phyloP scores from a whole-genome alignment of 2,113 vertebrate species.

The Leptocoma aspasia region DNA sequence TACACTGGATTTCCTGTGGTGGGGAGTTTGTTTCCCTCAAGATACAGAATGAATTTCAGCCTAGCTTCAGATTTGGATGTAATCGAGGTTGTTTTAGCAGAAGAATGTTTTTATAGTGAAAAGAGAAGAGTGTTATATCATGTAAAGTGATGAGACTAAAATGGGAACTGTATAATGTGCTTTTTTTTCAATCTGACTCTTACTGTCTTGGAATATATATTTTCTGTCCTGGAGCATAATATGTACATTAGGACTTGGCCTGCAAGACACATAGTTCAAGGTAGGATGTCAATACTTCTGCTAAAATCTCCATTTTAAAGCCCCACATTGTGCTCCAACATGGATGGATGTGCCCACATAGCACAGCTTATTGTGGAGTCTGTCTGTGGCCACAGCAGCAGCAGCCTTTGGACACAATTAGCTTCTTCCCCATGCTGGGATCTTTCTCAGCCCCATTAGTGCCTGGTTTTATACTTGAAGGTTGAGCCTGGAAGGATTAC shows the following conservation, averaged over 20 bases:
- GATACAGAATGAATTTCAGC: background rate
- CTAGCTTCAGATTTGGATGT: background rate
- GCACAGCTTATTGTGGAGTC: background rate
- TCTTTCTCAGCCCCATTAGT: background rate
- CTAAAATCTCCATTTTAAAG: background rate
- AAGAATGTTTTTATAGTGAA: background rate
- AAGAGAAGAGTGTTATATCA: background rate
- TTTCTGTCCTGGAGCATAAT: background rate
- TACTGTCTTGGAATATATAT: background rate
- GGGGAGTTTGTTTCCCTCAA: background rate
- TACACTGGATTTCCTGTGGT: background rate
- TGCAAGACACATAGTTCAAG: background rate
- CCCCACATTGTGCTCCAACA: background rate
- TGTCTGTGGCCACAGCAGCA: background rate
- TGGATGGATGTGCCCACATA: background rate
- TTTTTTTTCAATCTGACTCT: background rate
- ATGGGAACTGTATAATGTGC: background rate
- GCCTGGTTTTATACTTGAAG: background rate
- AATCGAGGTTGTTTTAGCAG: background rate
- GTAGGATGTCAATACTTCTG: background rate
- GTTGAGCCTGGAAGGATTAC: background rate
- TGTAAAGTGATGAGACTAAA: background rate
- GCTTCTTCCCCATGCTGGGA: background rate
- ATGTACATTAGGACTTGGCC: background rate
- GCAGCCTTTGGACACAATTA: background rate